A percentile compares a stretch with the other conserved stretches of the same genome.
phyloP scores from a whole-genome alignment of 2,797 vertebrate genomes.

The Centroberyx gerrardi region DNA sequence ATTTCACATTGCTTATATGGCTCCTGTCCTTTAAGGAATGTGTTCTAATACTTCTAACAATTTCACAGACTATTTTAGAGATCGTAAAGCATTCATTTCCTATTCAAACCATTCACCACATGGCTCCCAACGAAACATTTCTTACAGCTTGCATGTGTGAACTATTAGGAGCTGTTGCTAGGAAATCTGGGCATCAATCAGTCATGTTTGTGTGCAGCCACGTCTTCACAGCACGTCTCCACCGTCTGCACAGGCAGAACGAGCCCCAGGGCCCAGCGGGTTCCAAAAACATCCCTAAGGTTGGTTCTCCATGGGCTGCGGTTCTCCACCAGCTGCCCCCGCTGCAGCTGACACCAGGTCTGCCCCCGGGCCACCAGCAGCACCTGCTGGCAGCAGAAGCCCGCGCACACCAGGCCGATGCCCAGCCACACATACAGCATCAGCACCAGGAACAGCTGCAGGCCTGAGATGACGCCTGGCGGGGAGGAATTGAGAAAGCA shows the following conservation, averaged over 20 bases:
- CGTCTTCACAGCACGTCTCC: slow-evolving; percentile 81
- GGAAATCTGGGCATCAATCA: slow-evolving; percentile 59
- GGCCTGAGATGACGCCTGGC: slow-evolving; percentile 92
- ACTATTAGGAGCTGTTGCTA: slow-evolving; percentile 16
- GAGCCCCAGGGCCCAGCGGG: slow-evolving; percentile 94
- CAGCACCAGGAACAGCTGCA: slow-evolving; percentile 97
- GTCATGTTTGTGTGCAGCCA: slow-evolving; percentile 79
- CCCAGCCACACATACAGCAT: slow-evolving; percentile 99
- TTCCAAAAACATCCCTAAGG: slow-evolving; percentile 95
- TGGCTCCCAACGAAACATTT: slow-evolving; percentile 29
- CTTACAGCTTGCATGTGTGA: slow-evolving; percentile 38
- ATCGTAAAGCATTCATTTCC: slow-evolving; percentile 47
- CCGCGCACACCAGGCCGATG: slow-evolving; percentile 95
- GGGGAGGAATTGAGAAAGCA: not conserved
- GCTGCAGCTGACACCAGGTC: slow-evolving; percentile 93
- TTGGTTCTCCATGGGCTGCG: slow-evolving; percentile 90
- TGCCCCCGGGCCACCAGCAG: slow-evolving; percentile 94
- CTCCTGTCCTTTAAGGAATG: slow-evolving; percentile 75
- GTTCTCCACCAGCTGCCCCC: slow-evolving; percentile 87
- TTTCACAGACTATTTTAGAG: slow-evolving; percentile 47
- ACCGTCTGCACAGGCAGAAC: slow-evolving; percentile 92
- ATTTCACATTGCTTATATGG: slow-evolving; percentile 64
- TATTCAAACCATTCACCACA: slow-evolving; percentile 22
- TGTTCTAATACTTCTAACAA: slow-evolving; percentile 53
- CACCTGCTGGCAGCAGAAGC: slow-evolving; percentile 98